These are phyloP conservation scores for Datnioides undecimradiatus DNA, from an alignment of 2,113 vertebrate genomes.

Conservation along the genomic window DNA sequence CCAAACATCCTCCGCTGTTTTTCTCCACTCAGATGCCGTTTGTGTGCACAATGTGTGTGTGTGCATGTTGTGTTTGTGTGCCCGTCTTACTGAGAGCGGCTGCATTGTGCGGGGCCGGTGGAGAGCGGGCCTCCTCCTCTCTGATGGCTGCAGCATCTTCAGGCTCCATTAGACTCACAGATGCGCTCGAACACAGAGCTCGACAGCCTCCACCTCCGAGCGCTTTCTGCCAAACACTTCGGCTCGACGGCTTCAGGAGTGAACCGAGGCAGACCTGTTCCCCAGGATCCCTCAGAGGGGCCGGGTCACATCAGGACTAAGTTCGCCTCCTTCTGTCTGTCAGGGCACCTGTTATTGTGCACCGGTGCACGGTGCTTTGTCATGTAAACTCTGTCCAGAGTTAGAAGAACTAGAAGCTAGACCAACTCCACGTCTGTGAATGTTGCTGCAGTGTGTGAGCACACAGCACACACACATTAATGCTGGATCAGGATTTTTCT, in stretches of 20 bases:
- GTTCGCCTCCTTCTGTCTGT: not conserved
- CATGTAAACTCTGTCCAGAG: too few species aligned
- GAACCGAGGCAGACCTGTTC: not conserved
- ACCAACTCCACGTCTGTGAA: too few species aligned
- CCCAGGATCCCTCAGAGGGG: not conserved
- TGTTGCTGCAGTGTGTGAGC: too few species aligned
- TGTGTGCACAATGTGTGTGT: not conserved
- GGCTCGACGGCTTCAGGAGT: not conserved
- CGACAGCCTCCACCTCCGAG: conserved; percentile 33
- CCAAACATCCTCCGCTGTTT: too few species aligned
- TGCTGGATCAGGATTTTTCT: not conserved
- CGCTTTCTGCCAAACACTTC: conserved; percentile 13
- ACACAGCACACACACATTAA: too few species aligned
- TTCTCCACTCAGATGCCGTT: too few species aligned
- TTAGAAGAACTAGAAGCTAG: too few species aligned
- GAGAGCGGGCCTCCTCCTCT: conserved; percentile 12
- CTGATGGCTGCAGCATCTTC: conserved; percentile 38
- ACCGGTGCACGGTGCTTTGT: too few species aligned
- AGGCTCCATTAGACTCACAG: conserved; percentile 53
- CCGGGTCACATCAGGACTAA: not conserved
- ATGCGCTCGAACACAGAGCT: conserved; percentile 11
- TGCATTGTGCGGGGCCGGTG: not conserved
- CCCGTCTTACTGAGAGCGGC: too few species aligned
- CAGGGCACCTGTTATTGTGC: not conserved
- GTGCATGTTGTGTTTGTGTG: not conserved